Evolutionary conservation across 2,888 invertebrate genomes (phyloP), one percentile per base, ranked within the genome.

Genomic region (Beris morrisii): DNA sequence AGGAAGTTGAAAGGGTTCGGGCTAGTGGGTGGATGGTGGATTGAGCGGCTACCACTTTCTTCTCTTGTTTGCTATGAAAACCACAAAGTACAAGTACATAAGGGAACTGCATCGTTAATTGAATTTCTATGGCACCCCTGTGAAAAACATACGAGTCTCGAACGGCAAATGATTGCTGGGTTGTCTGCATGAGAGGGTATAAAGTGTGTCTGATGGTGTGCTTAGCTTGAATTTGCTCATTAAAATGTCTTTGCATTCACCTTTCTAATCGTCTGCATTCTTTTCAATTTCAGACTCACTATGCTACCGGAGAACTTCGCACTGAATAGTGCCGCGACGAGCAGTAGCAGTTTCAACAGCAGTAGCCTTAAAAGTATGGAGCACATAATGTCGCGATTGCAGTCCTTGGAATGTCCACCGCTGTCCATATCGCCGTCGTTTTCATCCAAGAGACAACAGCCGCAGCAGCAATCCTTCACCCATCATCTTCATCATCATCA

Each of bases 401-500:
- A 72, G 66, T 71, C 73, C 48, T 66, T 73, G 66, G 73, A 73
- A 13, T 68, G 75, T 73, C 61, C 61, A 15, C 61, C 61, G 50
- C 38, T 50, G 50, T 52, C 61, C 61, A 67, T 73, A 48, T 61
- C 69, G 44, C 57, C 75, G 2, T 67, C 69, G 31, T 52, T 72
- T 30, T 65, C 78, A 30, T 77, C 78, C 2, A 65, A 55, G 73
- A 2, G 70, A 70, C 4, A 72, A 73, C 5, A 65, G 66, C 50
- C 69, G 71, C 54, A 78, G 74, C 68, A 75, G 75, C 67, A 73
- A 74, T 5, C 76, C 74, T 71, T 81, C 74, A 72, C 82, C 72
- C 73, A 78, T 70, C 65, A 73, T 75, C 4, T 76, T 74, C 68
- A 73, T 74, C 5, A 76, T 74, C 71, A 81, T 74, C 72, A 81